Percentiles rank a stretch among this genome's conserved stretches.
Conservation (phyloP, 2,797 vertebrate species). For the Dipus sagitta region DNA sequence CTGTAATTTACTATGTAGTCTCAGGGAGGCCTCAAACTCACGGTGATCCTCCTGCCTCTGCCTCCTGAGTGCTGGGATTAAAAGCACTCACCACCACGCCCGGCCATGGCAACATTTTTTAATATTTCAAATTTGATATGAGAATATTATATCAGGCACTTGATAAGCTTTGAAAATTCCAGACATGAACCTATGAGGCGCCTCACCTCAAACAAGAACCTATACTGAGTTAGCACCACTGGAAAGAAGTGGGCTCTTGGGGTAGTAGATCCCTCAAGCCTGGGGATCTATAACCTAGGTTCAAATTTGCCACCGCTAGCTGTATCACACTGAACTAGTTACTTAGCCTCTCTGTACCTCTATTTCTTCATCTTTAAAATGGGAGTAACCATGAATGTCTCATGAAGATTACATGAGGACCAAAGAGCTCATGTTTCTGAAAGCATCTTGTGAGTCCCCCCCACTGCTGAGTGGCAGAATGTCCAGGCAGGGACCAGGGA, state of each 20-base stretch:
- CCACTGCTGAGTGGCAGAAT: neutral
- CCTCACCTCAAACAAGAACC: no score
- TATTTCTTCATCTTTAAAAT: neutral
- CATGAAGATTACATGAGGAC: no score
- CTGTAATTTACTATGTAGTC: no score
- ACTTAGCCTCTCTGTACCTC: neutral
- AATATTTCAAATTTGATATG: no score
- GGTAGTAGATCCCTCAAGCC: neutral
- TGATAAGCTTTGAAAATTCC: neutral
- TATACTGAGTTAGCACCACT: neutral
- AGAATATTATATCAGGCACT: neutral
- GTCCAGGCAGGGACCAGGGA: neutral
- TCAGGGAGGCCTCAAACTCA: no score
- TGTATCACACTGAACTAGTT: neutral
- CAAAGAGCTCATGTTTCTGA: neutral
- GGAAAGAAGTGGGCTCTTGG: neutral
- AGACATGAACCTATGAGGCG: no score
- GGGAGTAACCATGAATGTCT: neutral
- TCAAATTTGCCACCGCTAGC: neutral
- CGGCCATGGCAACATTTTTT: no score
- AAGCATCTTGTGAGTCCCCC: fast-evolving
- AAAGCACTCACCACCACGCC: no score
- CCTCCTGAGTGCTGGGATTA: no score
- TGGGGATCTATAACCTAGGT: neutral
- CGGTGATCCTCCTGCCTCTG: no score